Evolutionary conservation across 2,113 vertebrate genomes (phyloP).

Genomic region (Rattus rattus): DNA sequence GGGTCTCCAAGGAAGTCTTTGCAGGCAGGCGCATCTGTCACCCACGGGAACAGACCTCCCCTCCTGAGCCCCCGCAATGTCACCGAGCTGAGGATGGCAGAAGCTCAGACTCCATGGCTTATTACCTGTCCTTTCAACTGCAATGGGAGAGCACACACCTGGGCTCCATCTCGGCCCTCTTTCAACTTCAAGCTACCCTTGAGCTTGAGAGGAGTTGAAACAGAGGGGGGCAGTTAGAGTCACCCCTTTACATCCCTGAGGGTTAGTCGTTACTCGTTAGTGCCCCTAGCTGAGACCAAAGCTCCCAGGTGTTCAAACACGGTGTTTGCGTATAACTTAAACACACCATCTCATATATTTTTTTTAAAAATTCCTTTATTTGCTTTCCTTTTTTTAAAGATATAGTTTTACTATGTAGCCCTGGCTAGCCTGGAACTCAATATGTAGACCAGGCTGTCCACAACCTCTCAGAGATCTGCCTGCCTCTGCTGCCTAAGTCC

Average conservation of each 20-base stretch:
- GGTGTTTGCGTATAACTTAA: neutral
- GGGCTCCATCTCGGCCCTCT: neutral
- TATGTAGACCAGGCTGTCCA: neutral
- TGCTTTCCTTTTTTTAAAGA: neutral
- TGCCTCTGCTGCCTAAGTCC: neutral
- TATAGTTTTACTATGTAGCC: neutral
- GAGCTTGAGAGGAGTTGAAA: neutral
- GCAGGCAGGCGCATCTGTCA: conserved; percentile 47
- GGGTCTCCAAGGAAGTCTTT: conserved; percentile 4
- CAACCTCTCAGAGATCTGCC: neutral
- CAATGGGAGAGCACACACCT: accelerated
- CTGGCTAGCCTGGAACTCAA: neutral
- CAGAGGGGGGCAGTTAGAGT: too few relatives aligned
- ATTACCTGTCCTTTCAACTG: neutral
- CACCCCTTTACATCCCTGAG: neutral
- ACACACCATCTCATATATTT: neutral
- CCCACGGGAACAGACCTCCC: neutral
- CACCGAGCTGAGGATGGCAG: neutral
- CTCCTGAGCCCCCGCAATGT: neutral
- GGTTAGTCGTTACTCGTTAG: neutral
- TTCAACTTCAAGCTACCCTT: neutral
- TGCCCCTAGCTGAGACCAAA: neutral
- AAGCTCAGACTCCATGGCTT: too few relatives aligned
- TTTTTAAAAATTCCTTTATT: neutral
- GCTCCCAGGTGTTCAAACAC: neutral